These are phyloP conservation scores for Drosophila seguyi DNA, from an alignment of 1,140 invertebrate species.

Conservation along the genomic window DNA sequence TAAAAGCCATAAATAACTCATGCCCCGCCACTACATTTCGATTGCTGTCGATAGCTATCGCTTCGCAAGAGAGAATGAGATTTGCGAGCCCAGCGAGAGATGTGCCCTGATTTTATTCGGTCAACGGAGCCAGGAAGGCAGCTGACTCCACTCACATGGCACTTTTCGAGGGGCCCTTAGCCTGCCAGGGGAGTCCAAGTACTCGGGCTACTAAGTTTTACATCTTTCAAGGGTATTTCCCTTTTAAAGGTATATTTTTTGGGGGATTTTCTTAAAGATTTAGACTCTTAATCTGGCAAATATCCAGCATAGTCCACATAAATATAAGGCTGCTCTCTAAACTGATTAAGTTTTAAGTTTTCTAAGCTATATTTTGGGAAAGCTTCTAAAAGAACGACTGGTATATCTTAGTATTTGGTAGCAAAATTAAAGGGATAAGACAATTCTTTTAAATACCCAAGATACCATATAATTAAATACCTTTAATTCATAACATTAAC, in stretches of 20 bases:
- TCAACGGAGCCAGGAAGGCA: slow-evolving; percentile 45
- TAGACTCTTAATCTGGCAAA: neutral
- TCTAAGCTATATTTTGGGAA: too few species aligned
- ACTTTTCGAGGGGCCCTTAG: neutral
- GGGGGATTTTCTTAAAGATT: neutral
- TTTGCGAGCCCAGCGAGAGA: neutral
- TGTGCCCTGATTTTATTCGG: slow-evolving; percentile 20
- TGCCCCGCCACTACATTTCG: slow-evolving; percentile 65
- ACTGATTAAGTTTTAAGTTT: too few species aligned
- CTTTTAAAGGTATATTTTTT: neutral
- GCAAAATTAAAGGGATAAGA: too few species aligned
- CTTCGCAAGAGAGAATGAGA: neutral
- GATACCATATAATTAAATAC: too few species aligned
- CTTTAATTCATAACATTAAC: too few species aligned
- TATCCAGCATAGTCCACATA: too few species aligned
- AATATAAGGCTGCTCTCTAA: too few species aligned
- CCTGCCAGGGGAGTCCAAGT: neutral
- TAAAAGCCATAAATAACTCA: slow-evolving; percentile 81
- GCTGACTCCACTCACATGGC: slow-evolving; percentile 67
- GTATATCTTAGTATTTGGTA: too few species aligned
- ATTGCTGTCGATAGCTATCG: slow-evolving; percentile 76
- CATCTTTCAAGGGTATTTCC: neutral
- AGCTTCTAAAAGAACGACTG: too few species aligned
- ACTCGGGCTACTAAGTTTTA: neutral
- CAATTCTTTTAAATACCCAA: too few species aligned